These are phyloP conservation scores for Drosophila sp. DNA, from an alignment of 1,140 invertebrate species.

Conservation along the genomic window DNA sequence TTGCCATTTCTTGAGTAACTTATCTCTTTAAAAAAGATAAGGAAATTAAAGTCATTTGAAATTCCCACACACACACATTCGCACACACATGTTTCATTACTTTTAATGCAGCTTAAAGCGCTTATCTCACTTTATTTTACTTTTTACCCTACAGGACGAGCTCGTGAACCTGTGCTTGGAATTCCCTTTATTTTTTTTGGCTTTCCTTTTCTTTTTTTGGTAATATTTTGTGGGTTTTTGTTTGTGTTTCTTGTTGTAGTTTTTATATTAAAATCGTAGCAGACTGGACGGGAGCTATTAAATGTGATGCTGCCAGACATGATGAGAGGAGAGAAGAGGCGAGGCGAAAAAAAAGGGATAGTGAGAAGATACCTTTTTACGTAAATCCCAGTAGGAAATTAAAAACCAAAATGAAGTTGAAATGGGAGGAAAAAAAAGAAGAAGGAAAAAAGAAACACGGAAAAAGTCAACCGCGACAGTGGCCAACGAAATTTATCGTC, in stretches of 20 bases:
- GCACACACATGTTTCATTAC: constrained; percentile 17
- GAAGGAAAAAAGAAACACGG: constrained; percentile 6
- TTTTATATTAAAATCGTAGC: constrained; percentile 77
- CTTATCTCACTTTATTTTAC: constrained; percentile 64
- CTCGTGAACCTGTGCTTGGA: neutral
- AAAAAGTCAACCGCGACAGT: constrained; percentile 32
- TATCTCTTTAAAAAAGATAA: too few species aligned
- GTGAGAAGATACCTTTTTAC: constrained; percentile 61
- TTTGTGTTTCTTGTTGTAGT: constrained; percentile 53
- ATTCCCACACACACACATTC: neutral
- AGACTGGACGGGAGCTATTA: constrained; percentile 72
- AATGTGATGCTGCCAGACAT: constrained; percentile 63
- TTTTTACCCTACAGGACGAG: neutral
- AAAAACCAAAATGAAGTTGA: constrained; percentile 78
- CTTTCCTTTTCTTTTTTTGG: constrained; percentile 41
- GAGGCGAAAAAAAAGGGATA: constrained; percentile 11
- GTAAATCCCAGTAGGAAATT: constrained; percentile 79
- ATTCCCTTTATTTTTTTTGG: constrained; percentile 29
- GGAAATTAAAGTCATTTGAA: too few species aligned
- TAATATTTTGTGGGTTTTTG: constrained; percentile 20
- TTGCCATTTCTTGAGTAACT: too few species aligned
- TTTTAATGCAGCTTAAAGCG: constrained; percentile 72
- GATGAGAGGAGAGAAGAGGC: neutral
- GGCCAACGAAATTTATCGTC: constrained; percentile 58
- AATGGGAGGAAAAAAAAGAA: constrained; percentile 24